Percentiles rank a stretch among this genome's conserved stretches.
phyloP scores from a whole-genome alignment of 2,888 invertebrate genomes.

The Drosophila villosipedis region DNA sequence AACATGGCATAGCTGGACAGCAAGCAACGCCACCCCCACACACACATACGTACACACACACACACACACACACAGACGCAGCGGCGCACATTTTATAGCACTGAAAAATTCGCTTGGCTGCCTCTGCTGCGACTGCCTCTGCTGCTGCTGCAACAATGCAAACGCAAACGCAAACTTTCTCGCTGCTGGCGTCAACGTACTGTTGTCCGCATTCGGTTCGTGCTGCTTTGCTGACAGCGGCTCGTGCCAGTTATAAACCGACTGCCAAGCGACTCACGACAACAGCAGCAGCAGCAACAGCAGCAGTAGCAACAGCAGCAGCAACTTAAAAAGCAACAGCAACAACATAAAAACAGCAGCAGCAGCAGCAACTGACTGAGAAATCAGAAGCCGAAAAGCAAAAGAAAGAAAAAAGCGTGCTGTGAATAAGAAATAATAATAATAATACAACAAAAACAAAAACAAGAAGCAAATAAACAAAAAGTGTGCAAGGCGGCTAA shows the following conservation, averaged over 20 bases:
- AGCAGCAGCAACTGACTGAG: slow-evolving; percentile 38
- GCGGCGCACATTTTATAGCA: slow-evolving; percentile 46
- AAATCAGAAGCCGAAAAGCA: slow-evolving; percentile 58
- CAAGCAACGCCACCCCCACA: slow-evolving; percentile 51
- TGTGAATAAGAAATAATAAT: slow-evolving; percentile 29
- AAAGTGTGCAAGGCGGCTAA: slow-evolving; percentile 41
- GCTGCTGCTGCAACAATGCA: slow-evolving; percentile 76
- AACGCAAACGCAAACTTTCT: slow-evolving; percentile 73
- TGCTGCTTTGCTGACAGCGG: slow-evolving; percentile 76
- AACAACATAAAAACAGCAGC: slow-evolving; percentile 52
- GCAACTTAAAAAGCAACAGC: slow-evolving; percentile 38
- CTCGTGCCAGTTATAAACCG: slow-evolving; percentile 85
- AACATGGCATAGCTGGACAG: slow-evolving; percentile 30
- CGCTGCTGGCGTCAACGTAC: slow-evolving; percentile 64
- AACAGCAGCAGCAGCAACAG: slow-evolving; percentile 55
- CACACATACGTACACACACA: slow-evolving; percentile 26
- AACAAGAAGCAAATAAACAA: slow-evolving; percentile 28
- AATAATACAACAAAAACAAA: slow-evolving; percentile 23
- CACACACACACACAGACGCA: slow-evolving; percentile 13
- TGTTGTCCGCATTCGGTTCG: slow-evolving; percentile 67
- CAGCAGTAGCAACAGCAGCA: slow-evolving; percentile 38
- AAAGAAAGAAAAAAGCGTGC: slow-evolving; percentile 51
- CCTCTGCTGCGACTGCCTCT: slow-evolving; percentile 15
- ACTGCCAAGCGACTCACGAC: slow-evolving; percentile 83
- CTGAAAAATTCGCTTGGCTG: slow-evolving; percentile 63